A percentile compares a stretch with the other conserved stretches of the same genome.
phyloP scores from a whole-genome alignment of 2,113 vertebrate genomes.

The Brachypodius melanocephalos region DNA sequence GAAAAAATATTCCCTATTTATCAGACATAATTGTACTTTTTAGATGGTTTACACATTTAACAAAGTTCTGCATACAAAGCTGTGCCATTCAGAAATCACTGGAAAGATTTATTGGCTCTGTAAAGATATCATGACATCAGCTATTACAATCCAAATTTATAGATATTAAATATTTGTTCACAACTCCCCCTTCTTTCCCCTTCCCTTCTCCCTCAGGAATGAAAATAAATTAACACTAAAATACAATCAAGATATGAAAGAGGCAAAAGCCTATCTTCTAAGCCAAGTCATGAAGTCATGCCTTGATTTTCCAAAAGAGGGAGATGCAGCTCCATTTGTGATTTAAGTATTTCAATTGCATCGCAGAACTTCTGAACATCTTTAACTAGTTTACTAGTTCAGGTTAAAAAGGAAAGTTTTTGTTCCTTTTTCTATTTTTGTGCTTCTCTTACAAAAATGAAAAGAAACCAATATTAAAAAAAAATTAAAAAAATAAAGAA shows the following conservation, averaged over 20 bases:
- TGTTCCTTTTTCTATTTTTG: neutral
- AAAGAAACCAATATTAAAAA: neutral
- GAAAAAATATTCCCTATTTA: neutral
- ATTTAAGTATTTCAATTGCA: neutral
- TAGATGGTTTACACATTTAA: neutral
- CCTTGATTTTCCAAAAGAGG: conserved; percentile 74
- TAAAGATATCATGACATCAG: neutral
- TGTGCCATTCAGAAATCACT: neutral
- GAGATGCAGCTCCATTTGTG: conserved; percentile 64
- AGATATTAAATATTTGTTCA: neutral
- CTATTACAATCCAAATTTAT: neutral
- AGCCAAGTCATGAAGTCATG: conserved; percentile 36
- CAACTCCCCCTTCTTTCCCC: neutral
- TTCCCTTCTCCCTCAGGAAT: neutral
- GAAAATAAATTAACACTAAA: neutral
- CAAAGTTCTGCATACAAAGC: neutral
- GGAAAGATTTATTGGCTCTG: neutral
- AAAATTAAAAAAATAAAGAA: neutral
- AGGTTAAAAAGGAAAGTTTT: neutral
- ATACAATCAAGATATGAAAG: neutral
- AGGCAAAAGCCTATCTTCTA: neutral
- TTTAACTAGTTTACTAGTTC: conserved; percentile 3
- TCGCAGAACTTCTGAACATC: neutral
- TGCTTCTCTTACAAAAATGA: neutral
- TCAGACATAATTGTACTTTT: neutral